These are phyloP conservation scores for Acipenser oxyrinchus DNA, from an alignment of 2,797 vertebrate genomes.

Conservation along the genomic window DNA sequence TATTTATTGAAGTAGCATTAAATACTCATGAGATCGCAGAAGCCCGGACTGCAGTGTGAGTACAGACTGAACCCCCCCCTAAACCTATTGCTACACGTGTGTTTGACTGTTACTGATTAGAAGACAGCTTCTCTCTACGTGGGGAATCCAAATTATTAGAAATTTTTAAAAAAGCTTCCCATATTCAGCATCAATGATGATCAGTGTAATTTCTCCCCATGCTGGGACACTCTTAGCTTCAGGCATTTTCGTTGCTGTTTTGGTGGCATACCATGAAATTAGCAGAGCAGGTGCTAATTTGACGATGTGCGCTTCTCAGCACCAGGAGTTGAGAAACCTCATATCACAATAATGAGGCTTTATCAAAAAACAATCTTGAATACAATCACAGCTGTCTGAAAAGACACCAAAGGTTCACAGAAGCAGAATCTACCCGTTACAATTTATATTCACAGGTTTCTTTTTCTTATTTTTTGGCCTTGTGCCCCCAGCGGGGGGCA, in stretches of 20 bases:
- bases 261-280: slow-evolving; percentile 30
- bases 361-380: not conserved
- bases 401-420: too few relatives aligned
- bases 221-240: slow-evolving; percentile 45
- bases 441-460: too few relatives aligned
- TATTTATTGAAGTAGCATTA: too few relatives aligned
- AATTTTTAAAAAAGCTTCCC: slow-evolving; percentile 33
- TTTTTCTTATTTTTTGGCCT: too few relatives aligned
- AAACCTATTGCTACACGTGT: too few relatives aligned
- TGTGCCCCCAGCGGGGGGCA: too few relatives aligned
- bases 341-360: slow-evolving; percentile 12
- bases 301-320: slow-evolving; percentile 30
- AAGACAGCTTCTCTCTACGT: slow-evolving; percentile 31
- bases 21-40: too few relatives aligned
- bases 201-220: slow-evolving; percentile 49
- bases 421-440: too few relatives aligned
- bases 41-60: too few relatives aligned
- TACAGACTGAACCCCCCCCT: too few relatives aligned
- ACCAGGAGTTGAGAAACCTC: slow-evolving; percentile 18
- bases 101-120: not conserved
- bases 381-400: too few relatives aligned
- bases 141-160: slow-evolving; percentile 31
- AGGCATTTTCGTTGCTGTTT: slow-evolving; percentile 31
- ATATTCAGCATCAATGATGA: slow-evolving; percentile 38
- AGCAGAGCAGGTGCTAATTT: slow-evolving; percentile 34